These are phyloP conservation scores for Halisarca cf. caerulea DNA, from an alignment of 37 sponge, comb jelly and placozoan species.

Conservation along the genomic window DNA sequence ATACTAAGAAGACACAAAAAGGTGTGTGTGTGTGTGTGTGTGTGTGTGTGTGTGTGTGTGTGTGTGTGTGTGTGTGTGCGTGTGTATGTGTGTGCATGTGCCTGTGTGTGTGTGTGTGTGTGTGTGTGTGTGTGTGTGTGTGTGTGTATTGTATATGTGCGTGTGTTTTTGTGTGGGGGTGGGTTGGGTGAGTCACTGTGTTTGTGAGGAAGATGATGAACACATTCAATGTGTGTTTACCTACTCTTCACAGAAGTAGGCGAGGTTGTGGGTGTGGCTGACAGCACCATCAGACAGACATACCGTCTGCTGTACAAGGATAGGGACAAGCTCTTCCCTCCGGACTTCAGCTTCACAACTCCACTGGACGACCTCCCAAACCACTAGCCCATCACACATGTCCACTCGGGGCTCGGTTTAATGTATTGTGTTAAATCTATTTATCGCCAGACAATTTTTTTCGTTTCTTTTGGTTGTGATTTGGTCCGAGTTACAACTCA, in stretches of 20 bases:
- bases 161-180: neutral
- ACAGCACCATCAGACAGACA: slow-evolving; percentile 91
- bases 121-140: neutral
- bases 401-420: too few relatives aligned
- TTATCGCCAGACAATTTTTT: too few relatives aligned
- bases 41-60: neutral
- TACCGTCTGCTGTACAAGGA: slow-evolving; percentile 83
- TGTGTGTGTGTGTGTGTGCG: slow-evolving; percentile 6
- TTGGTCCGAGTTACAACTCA: too few relatives aligned
- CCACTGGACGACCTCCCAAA: slow-evolving; percentile 80
- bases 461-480: too few relatives aligned
- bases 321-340: slow-evolving; percentile 85
- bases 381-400: slow-evolving; percentile 41
- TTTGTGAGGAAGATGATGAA: neutral
- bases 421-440: too few relatives aligned
- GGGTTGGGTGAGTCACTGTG: neutral
- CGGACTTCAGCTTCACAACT: slow-evolving; percentile 71
- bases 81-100: neutral
- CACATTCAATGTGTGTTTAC: neutral
- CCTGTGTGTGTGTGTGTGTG: neutral
- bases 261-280: slow-evolving; percentile 98
- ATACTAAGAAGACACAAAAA: slow-evolving; percentile 85
- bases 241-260: slow-evolving; percentile 75
- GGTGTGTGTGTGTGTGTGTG: slow-evolving; percentile 31
- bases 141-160: neutral